Conservation (phyloP, 2,888 invertebrate species). For the Smittia aterrima region DNA sequence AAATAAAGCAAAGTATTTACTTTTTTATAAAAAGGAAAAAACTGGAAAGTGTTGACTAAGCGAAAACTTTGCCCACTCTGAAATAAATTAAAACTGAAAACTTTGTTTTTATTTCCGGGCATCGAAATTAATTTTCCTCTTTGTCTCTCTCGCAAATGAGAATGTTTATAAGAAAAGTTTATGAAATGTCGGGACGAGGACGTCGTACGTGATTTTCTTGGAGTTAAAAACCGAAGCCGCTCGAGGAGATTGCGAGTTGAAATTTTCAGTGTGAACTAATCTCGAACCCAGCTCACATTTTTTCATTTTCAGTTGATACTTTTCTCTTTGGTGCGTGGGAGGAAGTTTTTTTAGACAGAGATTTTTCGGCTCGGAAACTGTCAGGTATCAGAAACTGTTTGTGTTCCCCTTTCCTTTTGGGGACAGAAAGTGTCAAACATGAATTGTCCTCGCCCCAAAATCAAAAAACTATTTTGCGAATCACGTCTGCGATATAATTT, state of each 20-base stretch:
- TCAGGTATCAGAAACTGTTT: background rate
- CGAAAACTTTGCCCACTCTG: background rate
- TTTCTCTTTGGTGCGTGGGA: background rate
- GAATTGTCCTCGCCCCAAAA: background rate
- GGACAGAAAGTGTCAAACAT: conserved; percentile 14
- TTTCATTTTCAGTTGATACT: background rate
- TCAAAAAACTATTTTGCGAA: conserved; percentile 25
- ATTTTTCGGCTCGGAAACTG: conserved; percentile 7
- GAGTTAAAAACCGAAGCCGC: background rate
- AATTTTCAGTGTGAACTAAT: conserved; percentile 1
- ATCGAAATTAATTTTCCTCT: conserved; percentile 12
- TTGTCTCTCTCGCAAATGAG: background rate
- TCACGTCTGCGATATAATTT: conserved; percentile 21
- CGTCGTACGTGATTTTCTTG: conserved; percentile 25
- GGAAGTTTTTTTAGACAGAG: background rate
- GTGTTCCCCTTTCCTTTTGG: background rate
- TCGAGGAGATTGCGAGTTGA: background rate
- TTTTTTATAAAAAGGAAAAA: no score
- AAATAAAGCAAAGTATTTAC: background rate
- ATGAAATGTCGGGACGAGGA: conserved; percentile 5
- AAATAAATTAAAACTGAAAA: conserved; percentile 3
- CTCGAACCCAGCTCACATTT: conserved; percentile 19
- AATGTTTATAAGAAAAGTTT: conserved; percentile 23
- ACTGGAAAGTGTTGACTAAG: background rate
- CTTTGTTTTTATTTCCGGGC: background rate